Evolutionary conservation across 2,888 invertebrate genomes (phyloP).

Genomic region (Dusona sp.): DNA sequence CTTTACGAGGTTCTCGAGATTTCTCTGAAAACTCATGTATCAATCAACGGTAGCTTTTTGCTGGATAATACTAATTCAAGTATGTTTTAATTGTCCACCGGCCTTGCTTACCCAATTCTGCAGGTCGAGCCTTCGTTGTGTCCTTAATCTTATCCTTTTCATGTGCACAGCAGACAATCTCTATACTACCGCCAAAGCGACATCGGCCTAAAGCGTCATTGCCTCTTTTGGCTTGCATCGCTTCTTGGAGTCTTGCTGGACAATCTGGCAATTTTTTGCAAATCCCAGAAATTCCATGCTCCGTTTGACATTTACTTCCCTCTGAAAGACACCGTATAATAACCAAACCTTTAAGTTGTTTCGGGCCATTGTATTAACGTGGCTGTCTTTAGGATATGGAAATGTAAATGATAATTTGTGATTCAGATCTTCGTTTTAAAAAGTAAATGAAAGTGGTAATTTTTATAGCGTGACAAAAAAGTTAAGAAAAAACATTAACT

Average conservation of each 20-base stretch:
- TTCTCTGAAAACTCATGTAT: neutral
- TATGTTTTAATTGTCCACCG: neutral
- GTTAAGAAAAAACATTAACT: too few relatives aligned
- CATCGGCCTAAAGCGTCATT: conserved; percentile 80
- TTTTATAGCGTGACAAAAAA: too few relatives aligned
- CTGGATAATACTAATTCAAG: neutral
- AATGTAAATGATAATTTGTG: neutral
- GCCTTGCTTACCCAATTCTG: conserved; percentile 76
- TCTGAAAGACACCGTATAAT: conserved; percentile 44
- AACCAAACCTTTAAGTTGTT: neutral
- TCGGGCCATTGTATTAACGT: neutral
- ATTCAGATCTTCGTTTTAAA: too few relatives aligned
- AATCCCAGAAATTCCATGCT: conserved; percentile 72
- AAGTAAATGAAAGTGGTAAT: too few relatives aligned
- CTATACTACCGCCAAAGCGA: conserved; percentile 83
- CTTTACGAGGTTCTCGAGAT: too few relatives aligned
- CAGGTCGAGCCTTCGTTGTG: conserved; percentile 74
- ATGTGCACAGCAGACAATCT: conserved; percentile 86
- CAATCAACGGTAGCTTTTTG: neutral
- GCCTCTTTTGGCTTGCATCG: conserved; percentile 70
- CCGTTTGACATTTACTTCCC: conserved; percentile 64
- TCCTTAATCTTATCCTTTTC: conserved; percentile 57
- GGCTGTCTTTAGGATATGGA: neutral
- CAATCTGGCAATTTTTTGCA: conserved; percentile 78
- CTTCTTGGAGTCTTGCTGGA: conserved; percentile 73